phyloP scores from a whole-genome alignment of 2,113 vertebrate genomes.

The Emydura subglobosa region DNA sequence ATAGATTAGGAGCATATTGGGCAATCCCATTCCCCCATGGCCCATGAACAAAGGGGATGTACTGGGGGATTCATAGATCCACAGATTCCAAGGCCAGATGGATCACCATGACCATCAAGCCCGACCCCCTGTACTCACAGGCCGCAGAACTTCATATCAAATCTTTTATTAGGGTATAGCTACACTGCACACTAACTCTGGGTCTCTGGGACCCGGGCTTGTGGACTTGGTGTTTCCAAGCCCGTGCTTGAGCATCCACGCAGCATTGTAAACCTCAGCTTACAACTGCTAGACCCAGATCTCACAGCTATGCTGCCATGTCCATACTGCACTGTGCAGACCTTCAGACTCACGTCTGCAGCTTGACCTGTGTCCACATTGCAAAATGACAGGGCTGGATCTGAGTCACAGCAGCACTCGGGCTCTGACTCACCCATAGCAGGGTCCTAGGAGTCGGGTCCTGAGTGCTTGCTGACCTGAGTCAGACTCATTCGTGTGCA shows the following conservation, averaged over 20 bases:
- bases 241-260: no score
- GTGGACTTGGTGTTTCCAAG: neutral
- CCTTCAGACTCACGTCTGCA: neutral
- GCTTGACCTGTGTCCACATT: neutral
- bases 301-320: neutral
- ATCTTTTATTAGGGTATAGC: neutral
- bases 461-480: neutral
- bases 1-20: neutral
- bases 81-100: neutral
- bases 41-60: neutral
- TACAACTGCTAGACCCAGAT: neutral
- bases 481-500: neutral
- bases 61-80: accelerated
- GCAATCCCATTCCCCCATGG: neutral
- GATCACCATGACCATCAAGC: neutral
- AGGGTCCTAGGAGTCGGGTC: neutral
- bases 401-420: neutral
- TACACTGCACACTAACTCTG: neutral
- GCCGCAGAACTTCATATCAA: neutral
- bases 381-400: neutral
- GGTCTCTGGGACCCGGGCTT: neutral
- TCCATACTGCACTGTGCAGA: neutral
- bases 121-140: neutral
- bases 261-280: neutral
- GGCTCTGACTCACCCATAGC: neutral